A percentile compares a stretch with the other conserved stretches of the same genome.
Evolutionary conservation across 2,888 invertebrate genomes (phyloP).

Genomic region (Microdon myrmicae): DNA sequence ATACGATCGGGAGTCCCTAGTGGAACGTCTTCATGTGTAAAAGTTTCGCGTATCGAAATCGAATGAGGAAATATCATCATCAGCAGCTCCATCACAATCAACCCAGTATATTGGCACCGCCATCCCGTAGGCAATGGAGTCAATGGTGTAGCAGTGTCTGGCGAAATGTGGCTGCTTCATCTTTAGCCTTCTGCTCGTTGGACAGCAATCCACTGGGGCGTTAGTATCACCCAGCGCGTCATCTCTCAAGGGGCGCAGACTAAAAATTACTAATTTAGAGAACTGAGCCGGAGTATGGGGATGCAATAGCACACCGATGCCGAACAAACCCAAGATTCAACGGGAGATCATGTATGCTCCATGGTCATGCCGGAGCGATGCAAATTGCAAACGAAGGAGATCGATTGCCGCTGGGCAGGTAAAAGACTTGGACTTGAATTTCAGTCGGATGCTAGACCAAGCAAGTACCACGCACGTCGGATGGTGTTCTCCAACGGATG

Average conservation of each 20-base stretch:
- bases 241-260: constrained; percentile 21
- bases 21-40: constrained; percentile 47
- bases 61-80: constrained; percentile 51
- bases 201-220: constrained; percentile 24
- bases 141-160: constrained; percentile 17
- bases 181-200: too few relatives aligned
- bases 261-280: constrained; percentile 49
- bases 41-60: constrained; percentile 52
- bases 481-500: constrained; percentile 56
- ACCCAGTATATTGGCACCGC: constrained; percentile 14
- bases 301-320: constrained; percentile 49
- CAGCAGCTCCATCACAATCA: constrained; percentile 24
- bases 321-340: constrained; percentile 27
- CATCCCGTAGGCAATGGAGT: constrained; percentile 5
- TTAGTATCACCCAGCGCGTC: constrained; percentile 20
- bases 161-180: constrained; percentile 27
- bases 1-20: constrained; percentile 29
- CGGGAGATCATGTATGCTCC: constrained; percentile 6
- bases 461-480: too few relatives aligned
- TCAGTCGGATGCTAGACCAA: too few relatives aligned
- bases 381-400: constrained; percentile 43
- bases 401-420: constrained; percentile 34
- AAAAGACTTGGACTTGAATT: constrained; percentile 2
- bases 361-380: constrained; percentile 32
- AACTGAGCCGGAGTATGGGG: constrained; percentile 37